Percentiles rank a stretch among this genome's conserved stretches.
Conservation (phyloP, 2,113 vertebrate species). For the Spea bombifrons region DNA sequence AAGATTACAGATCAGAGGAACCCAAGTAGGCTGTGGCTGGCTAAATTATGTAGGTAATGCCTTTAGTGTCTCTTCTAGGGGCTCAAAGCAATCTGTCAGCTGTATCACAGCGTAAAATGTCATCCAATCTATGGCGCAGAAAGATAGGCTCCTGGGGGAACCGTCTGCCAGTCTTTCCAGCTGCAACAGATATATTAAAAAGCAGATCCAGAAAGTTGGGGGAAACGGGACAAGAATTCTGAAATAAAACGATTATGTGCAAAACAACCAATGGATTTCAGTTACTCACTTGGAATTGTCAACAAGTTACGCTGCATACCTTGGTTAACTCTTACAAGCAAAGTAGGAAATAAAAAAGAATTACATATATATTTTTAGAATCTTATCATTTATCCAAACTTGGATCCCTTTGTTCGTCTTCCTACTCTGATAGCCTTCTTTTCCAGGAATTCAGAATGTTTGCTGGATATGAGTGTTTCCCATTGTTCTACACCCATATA, state of each 20-base stretch:
- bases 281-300: too few relatives aligned
- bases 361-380: too few relatives aligned
- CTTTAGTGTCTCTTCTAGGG: slow-evolving; percentile 24
- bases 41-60: slow-evolving; percentile 44
- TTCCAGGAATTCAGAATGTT: too few relatives aligned
- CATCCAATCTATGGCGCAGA: slow-evolving; percentile 48
- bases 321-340: too few relatives aligned
- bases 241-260: slow-evolving; percentile 55
- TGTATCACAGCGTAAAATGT: slow-evolving; percentile 32
- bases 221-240: slow-evolving; percentile 50
- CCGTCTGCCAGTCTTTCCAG: slow-evolving; percentile 31
- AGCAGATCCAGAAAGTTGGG: slow-evolving; percentile 49
- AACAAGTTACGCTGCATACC: too few relatives aligned
- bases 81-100: slow-evolving; percentile 46
- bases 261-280: slow-evolving; percentile 27
- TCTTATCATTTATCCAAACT: too few relatives aligned
- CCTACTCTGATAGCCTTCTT: too few relatives aligned
- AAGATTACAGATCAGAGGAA: slow-evolving; percentile 12
- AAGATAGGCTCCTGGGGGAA: slow-evolving; percentile 41
- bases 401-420: too few relatives aligned
- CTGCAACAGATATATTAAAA: slow-evolving; percentile 46
- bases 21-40: slow-evolving; percentile 11
- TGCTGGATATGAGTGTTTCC: too few relatives aligned
- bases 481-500: too few relatives aligned
- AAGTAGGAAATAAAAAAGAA: too few relatives aligned